Evolutionary conservation across 2,888 invertebrate genomes (phyloP), one percentile per base, ranked within the genome.

Genomic region (Argynnis bischoffii): DNA sequence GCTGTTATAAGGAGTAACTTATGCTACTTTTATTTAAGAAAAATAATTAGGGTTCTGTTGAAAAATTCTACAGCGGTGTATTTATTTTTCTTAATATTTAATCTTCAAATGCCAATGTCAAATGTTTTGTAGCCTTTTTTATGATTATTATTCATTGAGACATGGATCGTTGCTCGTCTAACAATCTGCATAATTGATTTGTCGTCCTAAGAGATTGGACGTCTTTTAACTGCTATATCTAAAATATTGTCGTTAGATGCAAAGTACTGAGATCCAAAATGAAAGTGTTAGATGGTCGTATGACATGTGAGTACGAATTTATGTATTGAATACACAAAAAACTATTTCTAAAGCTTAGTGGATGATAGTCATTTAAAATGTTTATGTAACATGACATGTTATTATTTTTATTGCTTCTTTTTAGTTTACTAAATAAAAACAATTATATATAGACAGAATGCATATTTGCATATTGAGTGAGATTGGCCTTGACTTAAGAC

Each of bases 221-320:
- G 60, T 61, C n/a, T 57, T 16, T 31, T 18, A 53, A 51, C 15
- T 61, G 8, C 6, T 59, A 6, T 26, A 15, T 26, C 35, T 50
- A 50, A n/a, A 18, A 18, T 51, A 35, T 2, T 26, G 13, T 26
- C 26, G 13, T 16, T 35, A 59, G 6, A 59, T 59, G 48, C n/a
- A 26, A 31, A 16, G 48, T 26, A 13, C 48, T 21, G 48, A 61
- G 16, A 51, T 35, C 1, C 26, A 76, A 65, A 66, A 84, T 83
- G 84, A 81, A 70, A 74, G 61, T 80, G 3, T 72, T 73, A 55
- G 72, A 76, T 57, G 71, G 41, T 26, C 53, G 46, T 53, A 47
- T 71, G 35, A 41, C 35, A 46, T 72, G 83, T 83, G 74, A 79
- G 79, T 71, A n/a, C 53, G 11, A 11, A 11, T 41, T 8, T 41